phyloP scores from a whole-genome alignment of 2,113 vertebrate species.

The Alligator mississippiensis region DNA sequence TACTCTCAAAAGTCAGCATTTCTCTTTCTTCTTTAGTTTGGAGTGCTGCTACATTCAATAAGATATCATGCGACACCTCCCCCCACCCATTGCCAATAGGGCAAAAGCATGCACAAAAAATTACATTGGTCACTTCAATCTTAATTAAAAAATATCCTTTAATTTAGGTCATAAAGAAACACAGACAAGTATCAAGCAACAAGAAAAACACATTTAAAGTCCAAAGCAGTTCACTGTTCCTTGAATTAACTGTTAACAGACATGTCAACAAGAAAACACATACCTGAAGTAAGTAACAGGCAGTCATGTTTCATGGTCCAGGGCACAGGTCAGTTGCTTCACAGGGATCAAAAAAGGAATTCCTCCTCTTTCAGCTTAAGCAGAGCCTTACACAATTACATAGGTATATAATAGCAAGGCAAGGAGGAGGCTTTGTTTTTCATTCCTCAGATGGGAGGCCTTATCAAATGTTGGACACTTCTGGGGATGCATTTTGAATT shows the following conservation, averaged over 20 bases:
- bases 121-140: not conserved
- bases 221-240: not conserved
- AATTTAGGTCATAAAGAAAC: not conserved
- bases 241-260: not conserved
- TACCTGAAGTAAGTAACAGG: conserved; percentile 35
- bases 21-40: not conserved
- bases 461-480: not conserved
- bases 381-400: conserved; percentile 57
- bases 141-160: not conserved
- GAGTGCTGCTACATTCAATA: not conserved
- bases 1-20: not conserved
- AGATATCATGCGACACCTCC: not conserved
- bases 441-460: conserved; percentile 5
- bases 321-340: conserved; percentile 62
- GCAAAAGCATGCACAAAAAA: not conserved
- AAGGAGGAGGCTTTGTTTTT: not conserved
- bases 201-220: not conserved
- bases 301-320: conserved; percentile 65
- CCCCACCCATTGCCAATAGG: no score
- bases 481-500: not conserved
- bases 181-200: not conserved
- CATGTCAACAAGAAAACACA: conserved; percentile 21
- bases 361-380: conserved; percentile 55
- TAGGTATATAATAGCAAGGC: conserved; percentile 4
- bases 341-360: conserved; percentile 70